Base-by-base conservation (phyloP, 2,888 invertebrate genomes). In the Platynereis dumerilii region DNA sequence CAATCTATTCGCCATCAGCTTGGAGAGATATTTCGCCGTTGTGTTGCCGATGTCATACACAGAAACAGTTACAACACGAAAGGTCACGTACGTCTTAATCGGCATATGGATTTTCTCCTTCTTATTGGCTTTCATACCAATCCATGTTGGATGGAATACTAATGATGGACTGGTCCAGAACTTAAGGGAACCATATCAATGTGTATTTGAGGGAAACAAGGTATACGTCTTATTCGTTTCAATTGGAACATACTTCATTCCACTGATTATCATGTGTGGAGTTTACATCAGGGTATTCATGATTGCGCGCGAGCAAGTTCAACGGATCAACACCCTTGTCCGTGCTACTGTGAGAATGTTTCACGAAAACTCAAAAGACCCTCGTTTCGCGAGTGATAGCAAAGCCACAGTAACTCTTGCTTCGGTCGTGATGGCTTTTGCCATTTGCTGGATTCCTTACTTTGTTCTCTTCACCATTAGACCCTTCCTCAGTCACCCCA, bases 241-340 rank as follows among this genome's bases (percentile, higher is more conserved):
- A 2, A 48, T 67, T 1, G 60, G 60, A n/a, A 67, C 67, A 15
- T 67, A 67, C 48, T 67, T 67, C 28, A 45, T 56, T 17, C 67
- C 67, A 5, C 64, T 67, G 2, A 56, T 67, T 17, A 59, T 67
- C 22, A 67, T 67, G 67, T 67, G 67, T 52, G 64, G 53, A 2
- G 67, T 67, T 10, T 67, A 67, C 34, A 45, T 56, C 22, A 34
- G 52, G 53, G 64, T 67, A 3, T 67, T 60, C 58, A 54, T 54
- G 2, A 60, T 67, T 7, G 64, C 67, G 1, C 27, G 55, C 2
- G 42, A 60, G 15, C 67, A 67, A 29, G 67, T 66, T 2, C 56
- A 65, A 39, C 26, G 58, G 22, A 65, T 65, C 26, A 65, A 65
- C 48, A 53, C 58, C 20, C 59, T 59, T 15, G 54, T 59, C 15